Conservation (phyloP, 1,140 invertebrate genomes). For the Pomacea maculata region DNA sequence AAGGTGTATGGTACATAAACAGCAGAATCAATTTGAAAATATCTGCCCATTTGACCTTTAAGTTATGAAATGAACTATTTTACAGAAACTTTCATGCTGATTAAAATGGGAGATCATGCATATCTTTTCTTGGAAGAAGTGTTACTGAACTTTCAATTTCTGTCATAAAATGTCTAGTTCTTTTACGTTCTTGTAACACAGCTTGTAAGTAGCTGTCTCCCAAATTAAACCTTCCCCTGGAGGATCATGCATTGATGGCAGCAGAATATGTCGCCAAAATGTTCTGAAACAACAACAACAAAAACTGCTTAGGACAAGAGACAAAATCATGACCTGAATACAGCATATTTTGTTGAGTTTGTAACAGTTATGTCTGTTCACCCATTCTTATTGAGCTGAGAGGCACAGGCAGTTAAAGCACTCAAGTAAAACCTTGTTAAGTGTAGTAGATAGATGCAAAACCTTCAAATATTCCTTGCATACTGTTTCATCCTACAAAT, state of each 20-base stretch:
- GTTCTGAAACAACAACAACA: conserved; percentile 40
- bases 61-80: too few species aligned
- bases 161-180: conserved; percentile 45
- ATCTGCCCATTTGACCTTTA: too few species aligned
- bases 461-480: too few species aligned
- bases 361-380: background rate
- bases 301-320: background rate
- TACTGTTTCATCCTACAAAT: too few species aligned
- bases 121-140: background rate
- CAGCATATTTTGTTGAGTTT: background rate
- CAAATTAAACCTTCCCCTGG: conserved; percentile 82
- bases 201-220: conserved; percentile 63
- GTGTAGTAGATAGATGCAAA: background rate
- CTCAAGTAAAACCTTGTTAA: background rate
- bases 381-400: background rate
- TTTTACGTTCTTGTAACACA: conserved; percentile 15
- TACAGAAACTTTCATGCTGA: too few species aligned
- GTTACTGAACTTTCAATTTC: conserved; percentile 22
- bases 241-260: conserved; percentile 84
- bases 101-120: background rate
- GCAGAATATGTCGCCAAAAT: conserved; percentile 74
- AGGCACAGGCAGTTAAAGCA: background rate
- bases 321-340: background rate
- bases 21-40: too few species aligned
- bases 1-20: too few species aligned